These are phyloP conservation scores for Melanotus villosus DNA, from an alignment of 2,888 invertebrate species.

Conservation along the genomic window DNA sequence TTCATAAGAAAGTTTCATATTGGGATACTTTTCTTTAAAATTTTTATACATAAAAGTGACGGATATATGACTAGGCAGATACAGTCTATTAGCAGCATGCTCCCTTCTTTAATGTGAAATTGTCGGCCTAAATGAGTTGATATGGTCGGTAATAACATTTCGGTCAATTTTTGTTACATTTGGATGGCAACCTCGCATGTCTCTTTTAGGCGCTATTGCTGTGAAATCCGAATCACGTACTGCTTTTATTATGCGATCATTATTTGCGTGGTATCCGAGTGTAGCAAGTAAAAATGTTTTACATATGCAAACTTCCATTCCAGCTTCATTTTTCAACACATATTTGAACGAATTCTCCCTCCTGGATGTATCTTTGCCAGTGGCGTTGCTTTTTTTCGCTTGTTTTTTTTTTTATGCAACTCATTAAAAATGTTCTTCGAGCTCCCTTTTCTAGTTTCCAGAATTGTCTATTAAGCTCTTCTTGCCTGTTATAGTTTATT, in stretches of 20 bases:
- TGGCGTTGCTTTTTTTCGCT: not conserved
- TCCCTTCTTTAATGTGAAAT: conserved; percentile 19
- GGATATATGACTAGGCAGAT: not conserved
- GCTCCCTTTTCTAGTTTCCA: not conserved
- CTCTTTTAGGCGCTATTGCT: not conserved
- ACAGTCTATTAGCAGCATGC: conserved; percentile 12
- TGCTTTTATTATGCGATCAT: conserved; percentile 7
- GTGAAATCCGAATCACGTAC: not conserved
- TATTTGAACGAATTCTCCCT: not conserved
- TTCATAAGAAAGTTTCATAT: conserved; percentile 34
- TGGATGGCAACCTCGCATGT: conserved; percentile 6
- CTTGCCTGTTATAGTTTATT: not conserved
- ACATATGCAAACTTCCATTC: conserved; percentile 23
- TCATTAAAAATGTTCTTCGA: not conserved
- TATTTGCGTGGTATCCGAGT: conserved; percentile 8
- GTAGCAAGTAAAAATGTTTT: conserved; percentile 26
- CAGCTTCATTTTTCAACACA: conserved; percentile 5
- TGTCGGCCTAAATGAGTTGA: conserved; percentile 18
- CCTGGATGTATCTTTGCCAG: not conserved
- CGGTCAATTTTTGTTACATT: conserved; percentile 10
- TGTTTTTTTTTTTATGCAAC: not conserved
- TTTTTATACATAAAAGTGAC: conserved; percentile 20
- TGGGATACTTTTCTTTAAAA: conserved; percentile 32
- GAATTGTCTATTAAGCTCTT: not conserved
- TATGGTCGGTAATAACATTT: conserved; percentile 7